phyloP scores from a whole-genome alignment of 2,888 invertebrate species.

The Synanthedon tipuliformis region DNA sequence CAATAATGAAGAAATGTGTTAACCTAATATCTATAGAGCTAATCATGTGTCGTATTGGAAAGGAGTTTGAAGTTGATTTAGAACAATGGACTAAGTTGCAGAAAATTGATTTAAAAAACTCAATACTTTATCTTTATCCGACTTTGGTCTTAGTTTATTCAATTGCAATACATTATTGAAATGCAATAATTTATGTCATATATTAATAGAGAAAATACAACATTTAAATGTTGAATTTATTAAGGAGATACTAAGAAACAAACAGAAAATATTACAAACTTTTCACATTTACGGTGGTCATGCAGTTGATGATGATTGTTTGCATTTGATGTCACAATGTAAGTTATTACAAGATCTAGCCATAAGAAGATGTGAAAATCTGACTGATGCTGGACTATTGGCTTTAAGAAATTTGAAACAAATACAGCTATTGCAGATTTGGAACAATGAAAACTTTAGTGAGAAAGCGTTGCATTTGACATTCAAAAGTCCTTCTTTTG shows the following conservation, averaged over 20 bases:
- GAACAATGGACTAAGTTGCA: constrained; percentile 40
- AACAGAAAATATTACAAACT: constrained; percentile 32
- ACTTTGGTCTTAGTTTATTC: constrained; percentile 43
- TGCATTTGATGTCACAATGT: constrained; percentile 42
- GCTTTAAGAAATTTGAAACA: constrained; percentile 29
- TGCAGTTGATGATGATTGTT: constrained; percentile 40
- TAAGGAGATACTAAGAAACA: constrained; percentile 34
- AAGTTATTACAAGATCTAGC: constrained; percentile 40
- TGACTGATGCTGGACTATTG: constrained; percentile 45
- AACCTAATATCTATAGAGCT: constrained; percentile 48
- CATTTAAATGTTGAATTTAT: constrained; percentile 38
- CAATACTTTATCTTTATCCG: constrained; percentile 39
- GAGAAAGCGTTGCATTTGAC: constrained; percentile 37
- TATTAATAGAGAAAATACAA: constrained; percentile 54
- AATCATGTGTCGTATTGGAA: constrained; percentile 50
- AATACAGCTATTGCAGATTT: constrained; percentile 46
- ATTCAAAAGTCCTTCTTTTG: constrained; percentile 32
- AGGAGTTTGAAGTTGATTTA: constrained; percentile 40
- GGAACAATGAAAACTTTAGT: constrained; percentile 54
- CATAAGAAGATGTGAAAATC: constrained; percentile 49
- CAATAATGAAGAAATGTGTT: constrained; percentile 36
- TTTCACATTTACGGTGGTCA: constrained; percentile 52
- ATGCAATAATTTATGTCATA: constrained; percentile 41
- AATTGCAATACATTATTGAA: constrained; percentile 43
- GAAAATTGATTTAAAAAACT: constrained; percentile 42